Base-by-base conservation (phyloP, 2,113 vertebrate species). In the Protomyctophum bolini region DNA sequence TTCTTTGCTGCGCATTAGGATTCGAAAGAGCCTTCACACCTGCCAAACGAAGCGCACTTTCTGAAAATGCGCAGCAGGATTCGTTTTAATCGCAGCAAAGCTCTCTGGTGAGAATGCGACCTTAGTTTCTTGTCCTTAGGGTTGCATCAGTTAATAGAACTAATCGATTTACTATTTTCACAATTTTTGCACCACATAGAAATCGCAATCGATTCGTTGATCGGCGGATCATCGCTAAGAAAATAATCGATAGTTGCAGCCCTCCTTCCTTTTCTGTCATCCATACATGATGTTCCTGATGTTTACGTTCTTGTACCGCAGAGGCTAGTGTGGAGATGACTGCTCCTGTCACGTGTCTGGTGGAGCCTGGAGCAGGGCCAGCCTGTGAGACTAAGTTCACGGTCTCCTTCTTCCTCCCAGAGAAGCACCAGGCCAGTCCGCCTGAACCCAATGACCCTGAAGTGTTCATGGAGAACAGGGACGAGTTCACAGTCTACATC, bases 321-420 rank as follows among this genome's bases (percentile, higher is more conserved):
- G 91, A 89, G 84, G 68, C 75, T n/a, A 95, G 91, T 71, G 92
- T 94, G 80, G 81, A 93, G 71, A 93, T 94, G 93, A 94, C 94
- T 0, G 88, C 91, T 6, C 92, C 93, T 0, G 87, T 92, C 75
- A 89, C 87, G 0, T 94, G 92, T 77, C 88, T 76, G 0, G 92
- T 95, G 73, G 85, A 93, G 6, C 92, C 93, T 0, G 93, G 91
- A 4, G 81, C 87, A 0, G 86, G 91, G 10, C 92, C 93, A 0
- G 74, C 92, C 0, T 93, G 93, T 1, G 86, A 79, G 0, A 86
- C 90, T 73, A 87, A 72, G 46, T 89, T 95, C 82, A 93, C 91
- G 0, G 52, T 92, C 0, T 93, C 94, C 64, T 85, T 81, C 81
- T 95, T 87, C 71, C 59, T 92, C 69, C 91, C 92, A 5, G 80